Percentiles rank a stretch among this genome's conserved stretches.
phyloP scores from a whole-genome alignment of 2,888 invertebrate genomes.

The Leptothorax acervorum region DNA sequence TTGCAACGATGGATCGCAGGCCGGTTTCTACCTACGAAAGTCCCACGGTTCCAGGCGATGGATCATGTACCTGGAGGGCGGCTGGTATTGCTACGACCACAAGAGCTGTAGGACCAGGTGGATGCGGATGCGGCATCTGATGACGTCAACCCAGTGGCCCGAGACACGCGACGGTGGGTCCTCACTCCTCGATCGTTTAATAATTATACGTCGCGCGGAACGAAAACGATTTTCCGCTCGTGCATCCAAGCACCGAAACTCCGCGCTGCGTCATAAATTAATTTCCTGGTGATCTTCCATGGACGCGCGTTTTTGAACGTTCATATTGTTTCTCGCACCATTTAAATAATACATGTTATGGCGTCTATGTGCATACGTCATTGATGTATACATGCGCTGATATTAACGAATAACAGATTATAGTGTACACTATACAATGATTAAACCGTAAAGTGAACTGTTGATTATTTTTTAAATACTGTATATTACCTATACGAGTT shows the following conservation, averaged over 20 bases:
- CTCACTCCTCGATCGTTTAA: slow-evolving; percentile 49
- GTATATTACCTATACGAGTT: no score
- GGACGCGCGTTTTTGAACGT: neutral
- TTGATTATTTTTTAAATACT: no score
- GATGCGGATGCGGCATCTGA: slow-evolving; percentile 92
- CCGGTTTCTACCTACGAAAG: slow-evolving; percentile 94
- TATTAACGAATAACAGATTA: no score
- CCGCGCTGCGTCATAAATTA: slow-evolving; percentile 32
- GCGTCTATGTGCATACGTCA: no score
- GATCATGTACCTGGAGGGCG: slow-evolving; percentile 97
- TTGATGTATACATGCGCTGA: no score
- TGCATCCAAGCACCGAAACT: slow-evolving; percentile 27
- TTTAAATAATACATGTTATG: neutral
- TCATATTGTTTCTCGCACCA: neutral
- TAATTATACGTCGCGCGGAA: slow-evolving; percentile 46
- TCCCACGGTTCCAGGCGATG: slow-evolving; percentile 91
- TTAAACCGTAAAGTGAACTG: no score
- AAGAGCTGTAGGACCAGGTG: slow-evolving; percentile 94
- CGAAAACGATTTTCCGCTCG: slow-evolving; percentile 53
- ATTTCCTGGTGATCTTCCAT: slow-evolving; percentile 15
- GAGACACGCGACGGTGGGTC: slow-evolving; percentile 91
- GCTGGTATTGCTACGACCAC: slow-evolving; percentile 96
- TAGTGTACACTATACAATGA: no score
- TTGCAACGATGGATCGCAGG: slow-evolving; percentile 95
- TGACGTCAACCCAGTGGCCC: slow-evolving; percentile 96